Base-by-base conservation (phyloP, 1,140 invertebrate genomes). In the Pseudomyrmex concolor region DNA sequence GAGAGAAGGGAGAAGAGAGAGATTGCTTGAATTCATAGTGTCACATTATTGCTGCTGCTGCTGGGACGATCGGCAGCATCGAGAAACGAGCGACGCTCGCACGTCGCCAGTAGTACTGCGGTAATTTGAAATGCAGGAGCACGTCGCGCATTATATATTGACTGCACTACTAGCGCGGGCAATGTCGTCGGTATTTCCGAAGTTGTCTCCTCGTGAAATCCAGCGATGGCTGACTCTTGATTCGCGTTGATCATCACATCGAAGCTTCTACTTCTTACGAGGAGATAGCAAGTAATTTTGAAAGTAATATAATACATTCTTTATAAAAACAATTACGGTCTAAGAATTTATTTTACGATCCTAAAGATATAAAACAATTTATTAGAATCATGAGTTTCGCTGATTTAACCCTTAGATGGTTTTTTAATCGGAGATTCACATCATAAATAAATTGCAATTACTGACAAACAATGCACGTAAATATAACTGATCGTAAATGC, bases 61-160 rank as follows among this genome's bases (percentile, higher is more conserved):
- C 34, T 19, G 66, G 73, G 43, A 43, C 51, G 66, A 71, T 80
- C 76, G 66, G 66, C 43, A 59, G 43, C 43, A 80, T 80, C 76
- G 76, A 45, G 54, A 60, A 80, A 55, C 66, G 25, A 25, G 25
- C 25, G 66, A 59, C 43, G 66, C 55, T 8, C 76, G 66, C 34
- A 80, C 76, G 76, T 78, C 51, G 51, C 64, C 19, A 15, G 64
- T 43, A 60, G 66, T 68, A 59, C 74, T 19, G 76, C 54, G n/a
- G 66, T 80, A 80, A 80, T 80, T 80, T 50, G 76, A 80, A 80
- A 80, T 80, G 76, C 76, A 80, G 54, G 76, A 80, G 43, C 76
- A 80, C 66, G 76, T 80, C 76, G 76, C 76, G 76, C 76, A 80
- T 80, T 80, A 80, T 80, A 80, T 80, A 80, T 80, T 80, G 76